phyloP scores from a whole-genome alignment of 2,113 vertebrate species.

The Ptychochromis oligacanthus region DNA sequence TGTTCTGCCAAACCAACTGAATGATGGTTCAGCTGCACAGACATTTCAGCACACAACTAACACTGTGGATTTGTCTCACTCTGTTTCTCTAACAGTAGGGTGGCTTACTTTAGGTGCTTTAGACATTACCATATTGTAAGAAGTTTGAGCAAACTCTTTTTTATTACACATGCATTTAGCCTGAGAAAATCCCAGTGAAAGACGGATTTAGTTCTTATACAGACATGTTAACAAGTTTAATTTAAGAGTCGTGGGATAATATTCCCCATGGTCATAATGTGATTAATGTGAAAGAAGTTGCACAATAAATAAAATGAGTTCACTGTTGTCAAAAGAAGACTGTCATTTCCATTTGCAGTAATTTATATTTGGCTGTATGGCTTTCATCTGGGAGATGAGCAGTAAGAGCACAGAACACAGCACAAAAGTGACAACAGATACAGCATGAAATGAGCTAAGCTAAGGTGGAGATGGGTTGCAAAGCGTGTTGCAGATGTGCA shows the following conservation, averaged over 20 bases:
- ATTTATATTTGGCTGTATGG: not conserved
- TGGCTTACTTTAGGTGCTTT: not conserved
- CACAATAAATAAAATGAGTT: not conserved
- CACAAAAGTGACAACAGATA: no score
- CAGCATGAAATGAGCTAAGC: no score
- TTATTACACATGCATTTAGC: not conserved
- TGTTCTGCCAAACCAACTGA: slow-evolving; percentile 28
- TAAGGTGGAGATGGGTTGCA: not conserved
- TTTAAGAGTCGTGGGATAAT: not conserved
- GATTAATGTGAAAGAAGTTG: not conserved
- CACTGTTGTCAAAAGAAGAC: not conserved
- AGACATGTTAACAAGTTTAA: not conserved
- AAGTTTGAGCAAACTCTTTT: not conserved
- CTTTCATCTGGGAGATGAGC: not conserved
- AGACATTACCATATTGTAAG: not conserved
- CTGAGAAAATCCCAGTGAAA: not conserved
- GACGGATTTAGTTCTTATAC: not conserved
- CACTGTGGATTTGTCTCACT: not conserved
- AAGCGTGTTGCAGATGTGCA: not conserved
- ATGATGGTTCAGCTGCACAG: not conserved
- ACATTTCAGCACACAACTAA: not conserved
- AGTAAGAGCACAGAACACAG: not conserved
- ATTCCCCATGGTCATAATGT: not conserved
- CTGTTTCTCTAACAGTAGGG: not conserved
- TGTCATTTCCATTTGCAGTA: not conserved